These are phyloP conservation scores for Drepanosiphum platanoidis DNA, from an alignment of 2,888 invertebrate species.

Conservation along the genomic window DNA sequence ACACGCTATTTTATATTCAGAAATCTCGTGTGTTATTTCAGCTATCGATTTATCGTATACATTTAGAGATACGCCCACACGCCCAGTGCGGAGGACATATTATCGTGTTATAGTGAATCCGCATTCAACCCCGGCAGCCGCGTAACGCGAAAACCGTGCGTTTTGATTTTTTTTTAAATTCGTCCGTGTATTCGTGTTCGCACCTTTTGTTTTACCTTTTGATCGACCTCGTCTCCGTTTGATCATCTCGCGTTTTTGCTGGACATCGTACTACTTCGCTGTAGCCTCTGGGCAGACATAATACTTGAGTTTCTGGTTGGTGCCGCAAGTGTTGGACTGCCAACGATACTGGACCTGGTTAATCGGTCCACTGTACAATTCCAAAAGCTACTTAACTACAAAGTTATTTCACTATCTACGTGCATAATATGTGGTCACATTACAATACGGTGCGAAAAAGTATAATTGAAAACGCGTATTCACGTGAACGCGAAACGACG, in stretches of 20 bases:
- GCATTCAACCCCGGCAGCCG: too few relatives aligned
- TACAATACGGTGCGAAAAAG: too few relatives aligned
- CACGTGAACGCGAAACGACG: too few relatives aligned
- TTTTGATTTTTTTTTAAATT: too few relatives aligned
- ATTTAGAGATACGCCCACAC: too few relatives aligned
- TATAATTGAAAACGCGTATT: too few relatives aligned
- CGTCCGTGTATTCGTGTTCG: not conserved
- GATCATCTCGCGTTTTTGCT: slow-evolving; percentile 8
- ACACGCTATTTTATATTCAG: too few relatives aligned
- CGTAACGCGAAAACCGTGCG: too few relatives aligned
- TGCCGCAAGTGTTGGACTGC: slow-evolving; percentile 51
- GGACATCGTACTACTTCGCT: slow-evolving; percentile 42
- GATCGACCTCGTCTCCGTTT: not conserved
- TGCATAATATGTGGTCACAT: not conserved
- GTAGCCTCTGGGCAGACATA: slow-evolving; percentile 33
- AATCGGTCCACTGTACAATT: slow-evolving; percentile 53
- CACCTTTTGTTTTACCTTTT: slow-evolving; percentile 19
- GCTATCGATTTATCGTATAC: too few relatives aligned
- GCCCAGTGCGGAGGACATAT: too few relatives aligned
- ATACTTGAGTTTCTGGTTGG: slow-evolving; percentile 32
- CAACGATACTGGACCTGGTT: slow-evolving; percentile 59
- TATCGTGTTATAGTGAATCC: too few relatives aligned
- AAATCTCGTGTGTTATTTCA: too few relatives aligned
- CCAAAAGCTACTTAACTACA: slow-evolving; percentile 35
- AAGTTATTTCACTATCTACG: not conserved